Base-by-base conservation (phyloP, 2,888 invertebrate species). In the Mimumesa dahlbomi region DNA sequence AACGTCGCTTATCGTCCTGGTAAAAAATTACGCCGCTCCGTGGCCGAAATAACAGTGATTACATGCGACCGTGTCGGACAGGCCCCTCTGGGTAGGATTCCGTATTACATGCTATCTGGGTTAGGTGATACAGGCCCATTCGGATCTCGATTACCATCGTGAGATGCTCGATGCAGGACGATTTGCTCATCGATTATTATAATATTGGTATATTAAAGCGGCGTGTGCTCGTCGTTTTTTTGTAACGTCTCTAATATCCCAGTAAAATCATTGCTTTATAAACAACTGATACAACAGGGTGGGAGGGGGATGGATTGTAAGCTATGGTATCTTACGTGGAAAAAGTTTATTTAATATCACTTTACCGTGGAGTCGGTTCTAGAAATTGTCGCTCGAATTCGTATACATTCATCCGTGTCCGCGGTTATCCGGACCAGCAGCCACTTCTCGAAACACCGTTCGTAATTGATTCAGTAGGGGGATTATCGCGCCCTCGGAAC, bases 21-120 rank as follows among this genome's bases (percentile, higher is more conserved):
- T 68, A 67, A 81, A 82, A 85, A 84, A 85, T 84, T 83, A 82
- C 76, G 79, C 76, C 67, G 75, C 70, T 67, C 72, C 65, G 66
- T 64, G 68, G 42, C 58, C 83, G 75, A 87, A 87, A 88, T 87
- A 85, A 87, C 87, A 86, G 87, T 87, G 84, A 86, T 88, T 87
- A 87, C 77, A 61, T 64, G 73, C 73, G 45, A 70, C 74, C 77
- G 73, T 77, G 70, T 79, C 77, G 81, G 76, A 77, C 79, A 75
- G 71, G 74, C 57, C 74, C 82, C 81, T 74, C 74, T 52, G 77
- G 83, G 77, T 57, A 75, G 62, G 69, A 75, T 72, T 65, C 69
- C 54, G 68, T 67, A 69, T 29, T 22, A 7, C 19, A 4, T 6
- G 11, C 34, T 6, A 21, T 9, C 29, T 2, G 18, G 22, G 6